Conservation (phyloP, 2,113 vertebrate genomes). For the Pelecanus crispus region DNA sequence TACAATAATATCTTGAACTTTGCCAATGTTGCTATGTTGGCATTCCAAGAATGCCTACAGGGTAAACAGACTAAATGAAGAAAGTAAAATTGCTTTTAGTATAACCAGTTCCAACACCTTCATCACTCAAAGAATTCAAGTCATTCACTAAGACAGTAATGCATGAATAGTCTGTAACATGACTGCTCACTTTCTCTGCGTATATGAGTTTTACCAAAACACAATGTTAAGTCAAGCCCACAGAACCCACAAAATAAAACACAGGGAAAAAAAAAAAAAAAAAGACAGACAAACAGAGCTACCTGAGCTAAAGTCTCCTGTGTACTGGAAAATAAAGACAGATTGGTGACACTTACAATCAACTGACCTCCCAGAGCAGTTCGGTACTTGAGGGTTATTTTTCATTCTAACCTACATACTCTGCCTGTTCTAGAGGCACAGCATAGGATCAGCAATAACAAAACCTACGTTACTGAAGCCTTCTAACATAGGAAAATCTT, state of each 20-base stretch:
- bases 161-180: neutral
- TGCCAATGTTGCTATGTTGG: neutral
- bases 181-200: neutral
- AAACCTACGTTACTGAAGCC: neutral
- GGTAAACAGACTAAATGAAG: neutral
- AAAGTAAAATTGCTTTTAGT: neutral
- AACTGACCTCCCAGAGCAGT: neutral
- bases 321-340: neutral
- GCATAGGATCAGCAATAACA: neutral
- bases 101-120: neutral
- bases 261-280: neutral
- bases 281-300: neutral
- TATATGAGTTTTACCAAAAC: neutral
- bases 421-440: neutral
- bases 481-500: neutral
- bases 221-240: neutral
- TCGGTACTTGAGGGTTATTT: neutral
- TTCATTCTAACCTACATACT: neutral
- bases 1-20: neutral
- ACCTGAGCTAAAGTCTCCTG: neutral
- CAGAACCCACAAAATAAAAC: neutral
- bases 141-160: neutral
- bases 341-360: neutral
- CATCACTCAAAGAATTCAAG: neutral
- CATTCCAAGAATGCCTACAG: neutral